Base-by-base conservation (phyloP, 2,797 vertebrate genomes). In the Sebastes vulpes region DNA sequence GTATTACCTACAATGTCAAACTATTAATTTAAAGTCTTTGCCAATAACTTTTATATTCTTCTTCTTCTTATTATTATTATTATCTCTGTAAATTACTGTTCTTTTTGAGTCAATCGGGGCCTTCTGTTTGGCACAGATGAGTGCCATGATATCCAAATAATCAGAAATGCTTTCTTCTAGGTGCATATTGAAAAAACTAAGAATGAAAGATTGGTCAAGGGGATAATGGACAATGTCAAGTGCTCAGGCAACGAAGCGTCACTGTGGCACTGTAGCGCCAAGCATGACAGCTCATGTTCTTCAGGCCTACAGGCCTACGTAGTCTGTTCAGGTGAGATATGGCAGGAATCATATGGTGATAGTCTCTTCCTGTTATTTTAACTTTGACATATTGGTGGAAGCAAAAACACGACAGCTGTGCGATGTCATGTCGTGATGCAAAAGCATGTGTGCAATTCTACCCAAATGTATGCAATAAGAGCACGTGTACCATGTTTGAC, bases 251-350 rank as follows among this genome's bases (percentile, higher is more conserved):
- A 0, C 0, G 95, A 96, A 69, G 9, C 28, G 0, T 93, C 93
- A 0, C 70, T 96, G 64, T 95, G 95, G 94, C 83, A 95, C 66
- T 96, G 95, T 18, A 18, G 2, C 3, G 65, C 75, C 38, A 56
- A 66, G 35, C 60, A 0, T 6, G 1, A 1, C 1, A 0, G 0
- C 0, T 0, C 0, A 0, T 73, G 50, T 31, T 2, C 26, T 1
- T 0, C 0, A 0, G 0, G 21, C 21, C 21, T 23, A 23, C 21
- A 0, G 0, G 71, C 81, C 23, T 57, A 10, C 1, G 81, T 96
- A 0, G 3, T 72, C 28, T 96, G 95, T 82, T 1, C 70, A 90
- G 83, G 95, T 96, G 76, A 85, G 68, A 35, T 50, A 14, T 7
- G 14, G 18, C 56, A 52, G 14, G 2, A 3, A 16, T 35, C 9